Evolutionary conservation across 2,797 vertebrate species (phyloP).

Genomic region (Peromyscus attwateri): DNA sequence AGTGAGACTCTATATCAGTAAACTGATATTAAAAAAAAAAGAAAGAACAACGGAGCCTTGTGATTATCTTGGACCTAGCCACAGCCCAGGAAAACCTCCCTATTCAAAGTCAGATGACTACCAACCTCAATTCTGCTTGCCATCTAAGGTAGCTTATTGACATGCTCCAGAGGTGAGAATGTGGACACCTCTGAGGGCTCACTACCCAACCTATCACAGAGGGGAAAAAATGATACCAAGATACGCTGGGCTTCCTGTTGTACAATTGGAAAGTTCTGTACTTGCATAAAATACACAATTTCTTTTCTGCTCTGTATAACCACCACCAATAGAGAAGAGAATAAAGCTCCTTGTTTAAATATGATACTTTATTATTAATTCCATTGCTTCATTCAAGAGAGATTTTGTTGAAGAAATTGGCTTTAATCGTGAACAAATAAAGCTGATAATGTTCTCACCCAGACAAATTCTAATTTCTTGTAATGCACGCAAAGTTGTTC

Average conservation of each 20-base stretch:
- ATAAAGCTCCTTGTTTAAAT: background rate
- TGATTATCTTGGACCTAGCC: background rate
- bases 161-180: background rate
- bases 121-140: background rate
- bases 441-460: background rate
- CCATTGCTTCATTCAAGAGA: background rate
- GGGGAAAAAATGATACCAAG: background rate
- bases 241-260: background rate
- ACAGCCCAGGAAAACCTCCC: background rate
- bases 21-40: background rate
- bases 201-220: background rate
- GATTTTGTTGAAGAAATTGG: conserved; percentile 9
- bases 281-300: background rate
- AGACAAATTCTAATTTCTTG: background rate
- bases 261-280: background rate
- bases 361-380: background rate
- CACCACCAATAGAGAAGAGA: background rate
- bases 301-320: conserved; percentile 18
- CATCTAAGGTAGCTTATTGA: background rate
- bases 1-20: background rate
- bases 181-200: background rate
- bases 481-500: background rate
- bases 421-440: conserved; percentile 33
- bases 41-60: background rate
- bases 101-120: background rate